Base-by-base conservation (phyloP, 2,113 vertebrate species). In the Xiphophorus hellerii region DNA sequence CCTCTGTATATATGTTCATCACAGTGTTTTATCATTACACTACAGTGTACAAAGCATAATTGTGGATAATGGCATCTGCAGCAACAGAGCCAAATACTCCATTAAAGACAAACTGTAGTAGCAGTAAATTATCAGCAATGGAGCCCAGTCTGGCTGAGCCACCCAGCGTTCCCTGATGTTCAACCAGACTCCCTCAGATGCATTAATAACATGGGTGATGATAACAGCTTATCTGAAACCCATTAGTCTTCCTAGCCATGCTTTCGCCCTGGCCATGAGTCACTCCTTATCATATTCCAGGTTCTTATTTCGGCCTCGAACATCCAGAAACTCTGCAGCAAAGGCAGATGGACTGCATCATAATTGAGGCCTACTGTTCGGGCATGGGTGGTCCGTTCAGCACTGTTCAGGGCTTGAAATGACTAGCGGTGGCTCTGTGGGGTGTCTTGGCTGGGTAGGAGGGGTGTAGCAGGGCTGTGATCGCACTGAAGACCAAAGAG, bases 381-480 rank as follows among this genome's bases (percentile, higher is more conserved):
- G 63, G 71, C 42, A 73, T 65, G 66, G 64, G 44, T 62, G 48
- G 65, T 64, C 4, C 7, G 65, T n/a, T n/a, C 51, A 58, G 22
- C 5, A 44, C 78, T 73, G 65, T 74, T 77, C 65, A 5, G 61
- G 66, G 30, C 58, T 71, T 81, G 78, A 72, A 82, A 13, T 15
- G 72, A 62, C 80, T 67, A 66, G 77, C 37, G 67, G 73, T 85
- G 83, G 69, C 51, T 15, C 79, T 75, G 76, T 75, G 78, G 81
- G 80, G 66, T 64, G 64, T 84, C 73, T 89, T 91, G 88, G 93
- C 87, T 37, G 62, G 62, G 71, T 76, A 80, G 79, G 73, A 88
- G 82, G 72, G 69, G 73, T 62, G 60, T 82, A 88, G 85, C 84
- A 90, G 90, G 89, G 82, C 81, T 92, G 89, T 92, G 88, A 93